These are phyloP conservation scores for Platerodrilus igneus DNA, from an alignment of 2,888 invertebrate species.

Conservation along the genomic window DNA sequence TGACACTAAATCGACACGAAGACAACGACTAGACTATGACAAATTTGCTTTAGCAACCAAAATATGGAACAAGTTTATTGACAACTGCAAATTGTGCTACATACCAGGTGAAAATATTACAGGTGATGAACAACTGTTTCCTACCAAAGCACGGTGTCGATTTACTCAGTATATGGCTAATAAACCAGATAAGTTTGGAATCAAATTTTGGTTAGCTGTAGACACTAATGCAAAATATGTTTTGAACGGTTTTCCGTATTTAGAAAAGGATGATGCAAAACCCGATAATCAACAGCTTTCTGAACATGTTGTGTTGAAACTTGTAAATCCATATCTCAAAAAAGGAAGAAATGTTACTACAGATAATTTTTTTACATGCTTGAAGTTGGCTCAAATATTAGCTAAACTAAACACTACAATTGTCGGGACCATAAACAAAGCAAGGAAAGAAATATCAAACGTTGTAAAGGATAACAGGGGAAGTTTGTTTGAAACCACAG, in stretches of 20 bases:
- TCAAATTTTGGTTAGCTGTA: constrained; percentile 8
- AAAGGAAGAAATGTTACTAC: constrained; percentile 10
- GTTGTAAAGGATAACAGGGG: not conserved
- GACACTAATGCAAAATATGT: constrained; percentile 5
- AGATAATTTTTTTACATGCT: constrained; percentile 10
- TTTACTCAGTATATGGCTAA: constrained; percentile 29
- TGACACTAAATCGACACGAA: too few species aligned
- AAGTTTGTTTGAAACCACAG: not conserved
- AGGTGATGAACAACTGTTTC: constrained; percentile 32
- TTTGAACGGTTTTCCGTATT: not conserved
- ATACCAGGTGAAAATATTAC: constrained; percentile 23
- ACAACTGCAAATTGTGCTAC: constrained; percentile 5
- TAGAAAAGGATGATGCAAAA: not conserved
- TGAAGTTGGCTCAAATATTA: not conserved
- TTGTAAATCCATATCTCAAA: constrained; percentile 1
- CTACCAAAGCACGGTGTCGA: constrained; percentile 11
- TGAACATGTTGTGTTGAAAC: not conserved
- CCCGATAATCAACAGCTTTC: not conserved
- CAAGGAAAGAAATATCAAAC: not conserved
- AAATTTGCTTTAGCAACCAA: too few species aligned
- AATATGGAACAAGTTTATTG: not conserved
- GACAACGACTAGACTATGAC: too few species aligned
- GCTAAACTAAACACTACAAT: constrained; percentile 18
- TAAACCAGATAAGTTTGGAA: constrained; percentile 25
- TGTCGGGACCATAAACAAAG: constrained; percentile 15